Conservation (phyloP, 2,888 invertebrate species). For the Tetheella fluctuosa region DNA sequence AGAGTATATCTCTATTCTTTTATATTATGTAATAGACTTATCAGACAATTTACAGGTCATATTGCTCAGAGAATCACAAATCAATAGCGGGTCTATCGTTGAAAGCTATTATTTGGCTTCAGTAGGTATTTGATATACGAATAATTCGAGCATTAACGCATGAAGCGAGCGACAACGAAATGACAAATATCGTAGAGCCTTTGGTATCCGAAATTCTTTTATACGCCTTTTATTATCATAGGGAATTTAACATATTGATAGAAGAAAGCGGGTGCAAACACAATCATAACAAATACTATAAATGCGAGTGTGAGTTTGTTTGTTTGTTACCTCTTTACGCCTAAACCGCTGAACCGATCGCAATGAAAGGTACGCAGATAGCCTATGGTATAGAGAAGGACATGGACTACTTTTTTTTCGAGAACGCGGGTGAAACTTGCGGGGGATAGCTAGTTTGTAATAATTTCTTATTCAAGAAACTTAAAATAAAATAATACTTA, state of each 20-base stretch:
- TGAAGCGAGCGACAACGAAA: constrained; percentile 6
- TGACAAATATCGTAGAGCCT: constrained; percentile 10
- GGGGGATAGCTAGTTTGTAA: too few species aligned
- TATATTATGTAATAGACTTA: too few species aligned
- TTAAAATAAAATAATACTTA: too few species aligned
- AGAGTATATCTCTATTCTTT: not conserved
- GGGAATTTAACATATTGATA: not conserved
- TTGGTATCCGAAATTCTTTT: constrained; percentile 7
- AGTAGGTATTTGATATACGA: constrained; percentile 6
- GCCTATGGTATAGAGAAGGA: too few species aligned
- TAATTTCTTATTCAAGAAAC: too few species aligned
- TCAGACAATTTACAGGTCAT: not conserved
- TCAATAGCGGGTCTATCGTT: not conserved
- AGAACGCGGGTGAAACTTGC: too few species aligned
- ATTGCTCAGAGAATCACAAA: not conserved
- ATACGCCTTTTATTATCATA: constrained; percentile 7
- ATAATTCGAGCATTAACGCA: constrained; percentile 8
- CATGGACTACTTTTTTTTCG: too few species aligned
- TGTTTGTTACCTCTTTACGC: too few species aligned
- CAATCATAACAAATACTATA: too few species aligned
- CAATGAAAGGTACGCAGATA: too few species aligned
- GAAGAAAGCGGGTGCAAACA: not conserved
- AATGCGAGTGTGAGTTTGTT: too few species aligned
- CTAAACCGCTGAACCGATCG: too few species aligned
- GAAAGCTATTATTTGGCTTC: constrained; percentile 1